These are phyloP conservation scores for Pedetes capensis DNA, from an alignment of 2,113 vertebrate genomes.

Conservation along the genomic window DNA sequence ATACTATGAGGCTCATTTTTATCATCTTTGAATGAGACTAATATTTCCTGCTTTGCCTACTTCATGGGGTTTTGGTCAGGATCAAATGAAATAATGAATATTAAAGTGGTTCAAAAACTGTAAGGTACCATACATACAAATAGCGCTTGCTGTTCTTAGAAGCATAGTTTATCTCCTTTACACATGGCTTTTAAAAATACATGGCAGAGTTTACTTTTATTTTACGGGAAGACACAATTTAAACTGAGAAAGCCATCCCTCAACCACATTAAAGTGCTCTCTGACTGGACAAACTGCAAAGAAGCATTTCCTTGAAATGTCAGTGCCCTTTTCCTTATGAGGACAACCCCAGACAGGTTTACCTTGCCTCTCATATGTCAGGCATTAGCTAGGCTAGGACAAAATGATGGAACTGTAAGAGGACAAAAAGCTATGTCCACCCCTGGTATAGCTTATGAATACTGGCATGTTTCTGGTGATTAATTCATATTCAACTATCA, in stretches of 20 bases:
- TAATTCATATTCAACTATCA: slow-evolving; percentile 36
- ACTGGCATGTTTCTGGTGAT: not conserved
- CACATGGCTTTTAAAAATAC: slow-evolving; percentile 45
- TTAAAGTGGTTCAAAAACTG: slow-evolving; percentile 41
- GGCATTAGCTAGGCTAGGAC: not conserved
- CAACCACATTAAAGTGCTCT: not conserved
- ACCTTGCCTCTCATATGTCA: not conserved
- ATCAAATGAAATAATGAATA: not conserved
- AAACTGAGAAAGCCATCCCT: slow-evolving; percentile 34
- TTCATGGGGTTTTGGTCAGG: slow-evolving; percentile 26
- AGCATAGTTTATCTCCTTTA: slow-evolving; percentile 4
- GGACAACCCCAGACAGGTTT: not conserved
- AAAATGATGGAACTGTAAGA: slow-evolving; percentile 3
- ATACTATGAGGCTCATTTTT: not conserved
- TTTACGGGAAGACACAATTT: slow-evolving; percentile 37
- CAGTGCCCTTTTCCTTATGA: slow-evolving; percentile 28
- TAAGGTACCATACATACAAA: not conserved
- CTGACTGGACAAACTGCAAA: not conserved
- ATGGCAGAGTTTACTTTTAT: slow-evolving; percentile 38
- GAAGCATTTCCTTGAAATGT: slow-evolving; percentile 44
- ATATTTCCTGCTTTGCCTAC: slow-evolving; percentile 23
- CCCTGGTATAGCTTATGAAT: not conserved
- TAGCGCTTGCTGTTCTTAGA: slow-evolving; percentile 3
- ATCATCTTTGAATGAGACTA: slow-evolving; percentile 1
- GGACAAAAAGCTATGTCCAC: slow-evolving; percentile 20